phyloP scores from a whole-genome alignment of 2,888 invertebrate species.

The Microctonus brassicae region DNA sequence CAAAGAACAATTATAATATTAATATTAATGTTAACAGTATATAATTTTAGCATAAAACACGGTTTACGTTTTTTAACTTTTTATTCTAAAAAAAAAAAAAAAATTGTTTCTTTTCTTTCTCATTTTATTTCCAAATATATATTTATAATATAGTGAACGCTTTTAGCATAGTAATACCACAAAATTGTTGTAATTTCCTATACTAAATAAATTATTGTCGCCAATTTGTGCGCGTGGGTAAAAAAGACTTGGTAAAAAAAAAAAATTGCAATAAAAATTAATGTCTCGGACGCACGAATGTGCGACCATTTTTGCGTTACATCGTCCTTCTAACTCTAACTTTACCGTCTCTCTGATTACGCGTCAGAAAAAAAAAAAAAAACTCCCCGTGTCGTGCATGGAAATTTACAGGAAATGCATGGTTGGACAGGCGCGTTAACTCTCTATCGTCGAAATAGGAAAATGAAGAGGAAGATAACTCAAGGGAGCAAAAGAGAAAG shows the following conservation, averaged over 20 bases:
- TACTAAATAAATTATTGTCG: not conserved
- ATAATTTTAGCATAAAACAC: not conserved
- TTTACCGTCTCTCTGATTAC: constrained; percentile 37
- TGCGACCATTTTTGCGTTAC: constrained; percentile 36
- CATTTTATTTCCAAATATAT: not conserved
- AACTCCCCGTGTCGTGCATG: constrained; percentile 17
- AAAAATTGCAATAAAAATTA: constrained; percentile 57
- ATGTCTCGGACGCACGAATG: constrained; percentile 43
- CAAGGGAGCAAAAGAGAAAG: not conserved
- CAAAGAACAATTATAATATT: not conserved
- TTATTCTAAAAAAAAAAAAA: not conserved
- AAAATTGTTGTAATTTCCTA: not conserved
- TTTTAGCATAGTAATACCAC: not conserved
- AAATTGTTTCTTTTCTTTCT: not conserved
- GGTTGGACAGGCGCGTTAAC: constrained; percentile 5
- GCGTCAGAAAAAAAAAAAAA: constrained; percentile 30
- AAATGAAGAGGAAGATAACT: constrained; percentile 19
- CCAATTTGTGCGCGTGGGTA: not conserved
- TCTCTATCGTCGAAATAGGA: constrained; percentile 40
- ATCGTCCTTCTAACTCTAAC: constrained; percentile 21
- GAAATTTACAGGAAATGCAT: constrained; percentile 40
- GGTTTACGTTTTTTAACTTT: not conserved
- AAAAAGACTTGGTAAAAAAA: not conserved
- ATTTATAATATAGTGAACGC: not conserved
- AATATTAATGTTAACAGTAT: not conserved